Evolutionary conservation across 2,113 vertebrate genomes (phyloP).

Genomic region (Mohoua ochrocephala): DNA sequence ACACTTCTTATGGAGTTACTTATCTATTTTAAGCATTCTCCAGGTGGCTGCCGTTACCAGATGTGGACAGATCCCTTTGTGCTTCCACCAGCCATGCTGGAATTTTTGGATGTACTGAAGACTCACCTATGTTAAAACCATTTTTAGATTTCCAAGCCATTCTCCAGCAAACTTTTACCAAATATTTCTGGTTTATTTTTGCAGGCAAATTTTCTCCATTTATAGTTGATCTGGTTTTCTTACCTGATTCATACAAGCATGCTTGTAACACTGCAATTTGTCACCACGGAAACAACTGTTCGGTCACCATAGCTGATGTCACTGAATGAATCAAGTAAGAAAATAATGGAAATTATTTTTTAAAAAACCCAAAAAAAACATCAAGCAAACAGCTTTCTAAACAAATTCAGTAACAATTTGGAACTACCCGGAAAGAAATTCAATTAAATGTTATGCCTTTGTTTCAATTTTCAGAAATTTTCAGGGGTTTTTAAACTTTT

Average conservation of each 20-base stretch:
- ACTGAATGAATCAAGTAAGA: background rate
- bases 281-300: slow-evolving; percentile 16
- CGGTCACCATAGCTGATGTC: background rate
- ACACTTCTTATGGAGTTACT: background rate
- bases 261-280: background rate
- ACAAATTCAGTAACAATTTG: background rate
- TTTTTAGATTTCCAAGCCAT: background rate
- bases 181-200: background rate
- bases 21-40: background rate
- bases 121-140: background rate
- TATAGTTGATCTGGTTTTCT: background rate
- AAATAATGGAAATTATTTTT: background rate
- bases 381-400: background rate
- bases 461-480: slow-evolving; percentile 23
- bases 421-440: background rate
- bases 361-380: background rate
- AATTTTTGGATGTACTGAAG: background rate
- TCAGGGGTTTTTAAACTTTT: background rate
- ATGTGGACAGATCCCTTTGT: background rate
- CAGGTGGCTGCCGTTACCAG: background rate
- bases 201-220: background rate
- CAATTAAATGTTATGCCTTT: background rate
- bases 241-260: slow-evolving; percentile 9
- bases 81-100: background rate
- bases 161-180: background rate